Percentiles rank a stretch among this genome's conserved stretches.
Conservation (phyloP, 2,113 vertebrate genomes). For the Nyctibius bracteatus region DNA sequence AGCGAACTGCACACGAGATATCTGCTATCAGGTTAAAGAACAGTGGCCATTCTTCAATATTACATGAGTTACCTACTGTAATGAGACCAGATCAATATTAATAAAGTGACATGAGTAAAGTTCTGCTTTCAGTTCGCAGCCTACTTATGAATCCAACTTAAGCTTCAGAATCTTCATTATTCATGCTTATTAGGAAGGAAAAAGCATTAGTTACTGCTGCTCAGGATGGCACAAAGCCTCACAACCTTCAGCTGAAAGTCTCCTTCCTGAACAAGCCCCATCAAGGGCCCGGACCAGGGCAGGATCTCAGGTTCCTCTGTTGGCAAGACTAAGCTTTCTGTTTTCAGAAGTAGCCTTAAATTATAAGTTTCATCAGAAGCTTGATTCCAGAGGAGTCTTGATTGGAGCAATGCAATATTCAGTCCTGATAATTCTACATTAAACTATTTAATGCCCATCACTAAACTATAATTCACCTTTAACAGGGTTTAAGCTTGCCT, state of each 20-base stretch:
- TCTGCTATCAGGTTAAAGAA: not conserved
- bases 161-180: not conserved
- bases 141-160: not conserved
- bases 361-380: not conserved
- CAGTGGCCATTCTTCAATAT: not conserved
- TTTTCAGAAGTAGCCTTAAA: not conserved
- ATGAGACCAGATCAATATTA: conserved; percentile 24
- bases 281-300: not conserved
- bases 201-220: not conserved
- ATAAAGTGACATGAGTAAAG: conserved; percentile 2
- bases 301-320: not conserved
- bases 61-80: not conserved
- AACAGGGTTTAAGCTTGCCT: not conserved
- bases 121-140: not conserved
- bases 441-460: not conserved
- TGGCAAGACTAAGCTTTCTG: not conserved
- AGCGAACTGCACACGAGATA: not conserved
- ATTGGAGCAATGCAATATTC: not conserved
- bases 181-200: not conserved
- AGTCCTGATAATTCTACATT: not conserved
- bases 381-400: not conserved
- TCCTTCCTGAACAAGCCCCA: not conserved
- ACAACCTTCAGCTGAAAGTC: not conserved
- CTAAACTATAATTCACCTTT: not conserved
- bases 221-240: not conserved